These are phyloP conservation scores for Psix sp. DNA, from an alignment of 1,140 invertebrate species.

Conservation along the genomic window DNA sequence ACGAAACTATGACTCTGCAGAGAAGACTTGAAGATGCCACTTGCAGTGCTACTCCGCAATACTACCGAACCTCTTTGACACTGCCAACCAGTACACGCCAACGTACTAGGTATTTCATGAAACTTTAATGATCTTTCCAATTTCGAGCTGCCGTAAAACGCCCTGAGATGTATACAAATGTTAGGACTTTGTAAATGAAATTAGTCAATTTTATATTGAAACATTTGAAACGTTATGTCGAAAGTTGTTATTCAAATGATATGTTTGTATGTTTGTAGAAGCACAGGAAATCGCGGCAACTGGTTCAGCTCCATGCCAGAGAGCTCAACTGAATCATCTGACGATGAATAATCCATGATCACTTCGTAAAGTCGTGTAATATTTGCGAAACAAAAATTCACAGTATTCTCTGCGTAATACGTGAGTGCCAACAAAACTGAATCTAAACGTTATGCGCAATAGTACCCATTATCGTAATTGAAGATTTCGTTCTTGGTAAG, in stretches of 20 bases:
- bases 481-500: constrained; percentile 59
- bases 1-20: constrained; percentile 85
- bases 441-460: constrained; percentile 58
- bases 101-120: constrained; percentile 75
- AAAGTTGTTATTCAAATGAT: constrained; percentile 22
- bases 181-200: no score
- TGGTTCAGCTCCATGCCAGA: constrained; percentile 83
- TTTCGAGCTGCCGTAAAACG: background rate
- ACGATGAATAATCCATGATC: constrained; percentile 72
- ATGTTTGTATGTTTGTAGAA: constrained; percentile 63
- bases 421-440: constrained; percentile 61
- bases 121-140: constrained; percentile 18
- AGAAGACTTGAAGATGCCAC: constrained; percentile 78
- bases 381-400: constrained; percentile 48
- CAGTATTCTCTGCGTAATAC: constrained; percentile 49
- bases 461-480: constrained; percentile 62
- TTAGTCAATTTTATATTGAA: no score
- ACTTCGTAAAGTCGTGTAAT: constrained; percentile 42
- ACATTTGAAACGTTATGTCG: no score
- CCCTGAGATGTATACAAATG: no score
- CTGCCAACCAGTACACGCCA: constrained; percentile 82
- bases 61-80: constrained; percentile 83
- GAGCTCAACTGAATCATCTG: constrained; percentile 77
- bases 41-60: constrained; percentile 73
- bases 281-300: constrained; percentile 79